Base-by-base conservation (phyloP, 2,888 invertebrate species). In the Acleris holmiana region DNA sequence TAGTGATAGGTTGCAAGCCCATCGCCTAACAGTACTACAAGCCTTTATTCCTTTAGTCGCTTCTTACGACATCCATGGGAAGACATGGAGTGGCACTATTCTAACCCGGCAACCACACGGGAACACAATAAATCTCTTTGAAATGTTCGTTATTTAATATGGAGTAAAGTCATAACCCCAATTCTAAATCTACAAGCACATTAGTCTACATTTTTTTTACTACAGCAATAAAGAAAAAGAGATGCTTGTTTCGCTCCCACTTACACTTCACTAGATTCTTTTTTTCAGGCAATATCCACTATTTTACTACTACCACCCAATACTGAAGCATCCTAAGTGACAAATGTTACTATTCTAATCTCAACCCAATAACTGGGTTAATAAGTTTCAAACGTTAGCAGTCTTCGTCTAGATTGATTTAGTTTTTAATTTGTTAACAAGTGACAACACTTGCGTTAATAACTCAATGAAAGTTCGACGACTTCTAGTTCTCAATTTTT, bases 401-500 rank as follows among this genome's bases (percentile, higher is more conserved):
- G 1, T 0, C 2, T 4, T 8, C 35, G 35, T 35, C 4, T 13
- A 35, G 23, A 5, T 44, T 44, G 17, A 44, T 44, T 44, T 15
- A 13, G 35, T 7, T n/a, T 41, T 44, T 7, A n/a, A 44, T 47
- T 17, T 18, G 10, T 47, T 47, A 35, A 18, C 18, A 35, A 5
- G 29, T 29, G 50, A 40, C 18, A 18, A 18, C 53, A 53, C 40
- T 53, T 53, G 53, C 7, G 15, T 53, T 21, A 53, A 53, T 53
- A 53, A 40, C 40, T 53, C 53, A 53, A 53, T 53, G 53, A 53
- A 53, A 53, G 40, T 53, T 21, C 53, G 40, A 15, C 4, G 53
- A 40, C 40, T 40, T 15, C 8, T 18, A 35, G n/a, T 3, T 53
- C 40, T 19, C 29, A 46, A 46, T 47, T 40, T 51, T 23, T 17